Evolutionary conservation across 2,113 vertebrate genomes (phyloP).

Genomic region (Elgaria multicarinata): DNA sequence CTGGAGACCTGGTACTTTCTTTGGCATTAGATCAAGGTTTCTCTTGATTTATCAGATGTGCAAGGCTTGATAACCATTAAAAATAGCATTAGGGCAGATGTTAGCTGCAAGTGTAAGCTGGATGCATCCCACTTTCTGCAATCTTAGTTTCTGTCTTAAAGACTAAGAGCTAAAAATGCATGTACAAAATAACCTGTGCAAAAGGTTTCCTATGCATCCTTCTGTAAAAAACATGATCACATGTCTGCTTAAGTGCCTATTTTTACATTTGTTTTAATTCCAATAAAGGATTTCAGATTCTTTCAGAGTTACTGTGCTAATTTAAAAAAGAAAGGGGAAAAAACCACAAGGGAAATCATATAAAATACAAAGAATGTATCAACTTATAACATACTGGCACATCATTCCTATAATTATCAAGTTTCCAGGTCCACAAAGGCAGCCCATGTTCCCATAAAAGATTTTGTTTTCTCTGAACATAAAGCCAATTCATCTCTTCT

Average conservation of each 20-base stretch:
- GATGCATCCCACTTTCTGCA: fast-evolving
- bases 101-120: neutral
- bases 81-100: neutral
- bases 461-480: slow-evolving; percentile 33
- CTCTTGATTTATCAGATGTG: neutral
- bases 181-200: neutral
- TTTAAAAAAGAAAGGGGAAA: slow-evolving; percentile 31
- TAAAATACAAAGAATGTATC: slow-evolving; percentile 34
- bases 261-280: slow-evolving; percentile 26
- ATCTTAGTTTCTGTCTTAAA: slow-evolving; percentile 7
- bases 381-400: slow-evolving; percentile 19
- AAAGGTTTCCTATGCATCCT: slow-evolving; percentile 18
- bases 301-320: slow-evolving; percentile 33
- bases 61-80: neutral
- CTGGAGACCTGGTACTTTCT: neutral
- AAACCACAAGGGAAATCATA: slow-evolving; percentile 12
- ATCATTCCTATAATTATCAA: slow-evolving; percentile 29
- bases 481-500: slow-evolving; percentile 38
- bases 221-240: slow-evolving; percentile 11
- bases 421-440: slow-evolving; percentile 41
- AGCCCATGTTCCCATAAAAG: neutral
- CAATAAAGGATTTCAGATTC: slow-evolving; percentile 8
- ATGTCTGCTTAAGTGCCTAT: neutral
- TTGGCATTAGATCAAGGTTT: neutral
- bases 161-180: neutral